Evolutionary conservation across 2,888 invertebrate genomes (phyloP).

Genomic region (Portevinia maculata): DNA sequence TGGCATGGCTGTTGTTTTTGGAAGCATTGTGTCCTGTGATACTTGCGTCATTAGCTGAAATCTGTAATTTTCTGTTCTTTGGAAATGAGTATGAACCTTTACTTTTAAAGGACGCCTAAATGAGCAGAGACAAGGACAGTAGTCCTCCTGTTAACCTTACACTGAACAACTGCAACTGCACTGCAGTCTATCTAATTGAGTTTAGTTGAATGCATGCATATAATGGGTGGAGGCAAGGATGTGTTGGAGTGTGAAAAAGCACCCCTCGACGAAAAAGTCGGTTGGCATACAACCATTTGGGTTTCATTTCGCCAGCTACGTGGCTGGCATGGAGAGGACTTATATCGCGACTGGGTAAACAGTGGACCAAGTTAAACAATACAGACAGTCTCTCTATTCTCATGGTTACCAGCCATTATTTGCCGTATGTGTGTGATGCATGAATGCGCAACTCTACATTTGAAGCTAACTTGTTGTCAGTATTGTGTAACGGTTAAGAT

Average conservation of each 20-base stretch:
- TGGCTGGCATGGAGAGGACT: constrained; percentile 11
- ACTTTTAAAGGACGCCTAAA: constrained; percentile 43
- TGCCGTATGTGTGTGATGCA: constrained; percentile 23
- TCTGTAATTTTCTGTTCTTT: constrained; percentile 56
- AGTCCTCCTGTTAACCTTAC: constrained; percentile 35
- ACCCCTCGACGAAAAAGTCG: constrained; percentile 8
- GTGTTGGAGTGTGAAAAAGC: constrained; percentile 18
- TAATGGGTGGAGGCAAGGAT: constrained; percentile 17
- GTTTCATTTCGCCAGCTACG: constrained; percentile 47
- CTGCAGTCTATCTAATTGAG: constrained; percentile 67
- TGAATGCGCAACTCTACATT: constrained; percentile 25
- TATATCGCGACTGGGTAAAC: constrained; percentile 27
- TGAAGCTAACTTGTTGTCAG: constrained; percentile 27
- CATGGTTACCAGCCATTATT: constrained; percentile 30
- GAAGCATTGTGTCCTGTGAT: constrained; percentile 35
- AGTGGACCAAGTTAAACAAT: constrained; percentile 52
- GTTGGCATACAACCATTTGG: constrained; percentile 30
- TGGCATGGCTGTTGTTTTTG: constrained; percentile 17
- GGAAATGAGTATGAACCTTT: background rate
- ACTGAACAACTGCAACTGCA: constrained; percentile 60
- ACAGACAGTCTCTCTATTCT: constrained; percentile 13
- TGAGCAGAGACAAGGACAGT: constrained; percentile 51
- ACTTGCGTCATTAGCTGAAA: constrained; percentile 64
- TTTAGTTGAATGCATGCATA: constrained; percentile 55
- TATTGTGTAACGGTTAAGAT: constrained; percentile 55